Evolutionary conservation across 2,888 invertebrate genomes (phyloP), one percentile per base, ranked within the genome.

Genomic region (Caenorhabditis auriculariae): DNA sequence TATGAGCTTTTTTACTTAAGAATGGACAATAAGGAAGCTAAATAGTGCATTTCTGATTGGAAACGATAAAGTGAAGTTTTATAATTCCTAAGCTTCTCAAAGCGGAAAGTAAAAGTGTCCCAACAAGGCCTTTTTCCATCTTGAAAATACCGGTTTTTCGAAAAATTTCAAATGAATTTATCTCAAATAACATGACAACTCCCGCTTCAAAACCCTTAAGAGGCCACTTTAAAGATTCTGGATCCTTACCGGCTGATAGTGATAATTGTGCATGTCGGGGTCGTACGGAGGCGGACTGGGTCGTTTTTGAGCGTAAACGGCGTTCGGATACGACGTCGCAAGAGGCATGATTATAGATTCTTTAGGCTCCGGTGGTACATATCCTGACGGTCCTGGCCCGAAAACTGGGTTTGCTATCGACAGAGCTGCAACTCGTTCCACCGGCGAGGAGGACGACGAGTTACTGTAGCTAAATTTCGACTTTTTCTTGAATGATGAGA

Each of bases 361-460:
- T 39, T 60, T 58, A n/a, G 56, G 55, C 37, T 60, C 58, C 12
- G 54, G 54, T 28, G 58, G 54, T 19, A 51, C 52, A 27, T 63
- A 61, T 24, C 50, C 53, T 0, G 66, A 61, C 23, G 66, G 51
- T 28, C 66, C 60, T 21, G 62, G 60, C 7, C 60, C 66, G 41
- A 64, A 72, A 3, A 62, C 68, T 21, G 69, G 68, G 50, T 70
- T 72, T n/a, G 62, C 58, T 17, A 72, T 68, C 9, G 68, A 66
- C 17, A 72, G 48, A 17, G 69, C 65, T 2, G 61, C 60, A 50
- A 65, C 49, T 6, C 67, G 56, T 28, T 71, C 70, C 2, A 73
- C 62, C 24, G 72, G 72, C 23, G 70, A 70, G 0, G 72, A 73
- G 17, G 68, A 58, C 5, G 72, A 66, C 6, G 72, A 73, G 51